Base-by-base conservation (phyloP, 2,797 vertebrate species). In the Gymnocypris eckloni region DNA sequence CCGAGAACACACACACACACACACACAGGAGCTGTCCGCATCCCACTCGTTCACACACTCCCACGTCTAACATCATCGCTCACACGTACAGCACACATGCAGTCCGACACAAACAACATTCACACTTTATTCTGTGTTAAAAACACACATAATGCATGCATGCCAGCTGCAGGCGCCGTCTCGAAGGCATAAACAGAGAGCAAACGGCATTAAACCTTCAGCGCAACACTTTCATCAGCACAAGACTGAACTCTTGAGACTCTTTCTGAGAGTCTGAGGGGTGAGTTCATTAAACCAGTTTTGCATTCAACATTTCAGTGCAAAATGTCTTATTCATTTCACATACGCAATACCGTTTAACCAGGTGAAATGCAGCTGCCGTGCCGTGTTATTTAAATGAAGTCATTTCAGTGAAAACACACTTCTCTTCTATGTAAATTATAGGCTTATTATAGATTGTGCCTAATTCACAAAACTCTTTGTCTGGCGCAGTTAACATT, bases 11-110 rank as follows among this genome's bases (percentile, higher is more conserved):
- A 75, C 79, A 79, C 45, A 59, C 54, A 48, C 52, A 70, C 85
- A 86, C 82, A 86, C 83, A 84, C 83, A 76, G 37, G 66, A 87
- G 85, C 79, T 88, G 83, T 87, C 87, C 77, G 75, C 81, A 80
- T 89, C 89, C 87, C 33, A 81, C 89, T 73, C 80, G 6, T 81
- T 88, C 87, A 84, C 89, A 85, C 89, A 88, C 70, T 87, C 83
- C 71, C 80, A 78, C 83, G 81, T 84, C 76, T 76, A 64, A 52
- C 81, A 86, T 52, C 81, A 84, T 82, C 81, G 73, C 64, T 82
- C 83, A 81, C 83, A 83, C 81, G 76, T 37, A 79, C 13, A 56
- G 41, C 73, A 79, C 66, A 54, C 70, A 73, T 50, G 41, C 64
- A 66, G 87, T 82, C 20, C 10, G 80, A 75, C 61, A 66, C 66